Evolutionary conservation across 2,888 invertebrate genomes (phyloP).

Genomic region (Drosophila meridionalis): DNA sequence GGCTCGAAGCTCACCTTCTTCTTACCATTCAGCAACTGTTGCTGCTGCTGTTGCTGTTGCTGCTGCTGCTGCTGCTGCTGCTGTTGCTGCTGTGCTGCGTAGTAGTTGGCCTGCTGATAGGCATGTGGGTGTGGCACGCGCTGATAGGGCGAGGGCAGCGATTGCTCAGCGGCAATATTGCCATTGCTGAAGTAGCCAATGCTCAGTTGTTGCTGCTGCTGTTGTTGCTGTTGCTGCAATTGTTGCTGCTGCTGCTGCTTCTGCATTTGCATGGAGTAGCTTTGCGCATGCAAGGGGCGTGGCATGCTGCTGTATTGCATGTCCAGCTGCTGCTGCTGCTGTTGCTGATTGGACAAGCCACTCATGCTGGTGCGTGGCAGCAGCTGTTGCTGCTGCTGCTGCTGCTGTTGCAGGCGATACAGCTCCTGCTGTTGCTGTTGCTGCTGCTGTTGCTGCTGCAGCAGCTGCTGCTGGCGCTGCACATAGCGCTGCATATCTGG

Average conservation of each 20-base stretch:
- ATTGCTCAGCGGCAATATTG: conserved; percentile 58
- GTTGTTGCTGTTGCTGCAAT: conserved; percentile 74
- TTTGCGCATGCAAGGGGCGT: conserved; percentile 65
- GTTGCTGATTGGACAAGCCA: conserved; percentile 81
- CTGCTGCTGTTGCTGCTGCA: conserved; percentile 75
- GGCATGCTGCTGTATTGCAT: conserved; percentile 72
- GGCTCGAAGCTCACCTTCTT: conserved; percentile 91
- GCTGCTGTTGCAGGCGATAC: conserved; percentile 77
- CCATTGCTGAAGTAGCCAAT: conserved; percentile 76
- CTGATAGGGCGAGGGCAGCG: conserved; percentile 86
- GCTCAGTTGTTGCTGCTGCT: conserved; percentile 60
- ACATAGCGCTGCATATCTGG: conserved; percentile 84
- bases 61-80: conserved; percentile 49
- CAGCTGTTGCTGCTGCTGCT: conserved; percentile 78
- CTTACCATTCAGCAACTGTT: conserved; percentile 83
- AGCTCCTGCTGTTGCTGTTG: conserved; percentile 79
- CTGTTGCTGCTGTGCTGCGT: conserved; percentile 32
- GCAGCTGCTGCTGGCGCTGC: conserved; percentile 80
- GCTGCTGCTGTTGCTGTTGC: conserved; percentile 83
- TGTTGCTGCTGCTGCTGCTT: conserved; percentile 65
- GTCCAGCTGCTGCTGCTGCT: conserved; percentile 71
- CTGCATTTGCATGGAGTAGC: conserved; percentile 77
- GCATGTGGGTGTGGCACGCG: conserved; percentile 88
- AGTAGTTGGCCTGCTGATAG: conserved; percentile 85
- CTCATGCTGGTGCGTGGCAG: conserved; percentile 84